Conservation (phyloP, 2,888 invertebrate genomes). For the Dolomedes plantarius region DNA sequence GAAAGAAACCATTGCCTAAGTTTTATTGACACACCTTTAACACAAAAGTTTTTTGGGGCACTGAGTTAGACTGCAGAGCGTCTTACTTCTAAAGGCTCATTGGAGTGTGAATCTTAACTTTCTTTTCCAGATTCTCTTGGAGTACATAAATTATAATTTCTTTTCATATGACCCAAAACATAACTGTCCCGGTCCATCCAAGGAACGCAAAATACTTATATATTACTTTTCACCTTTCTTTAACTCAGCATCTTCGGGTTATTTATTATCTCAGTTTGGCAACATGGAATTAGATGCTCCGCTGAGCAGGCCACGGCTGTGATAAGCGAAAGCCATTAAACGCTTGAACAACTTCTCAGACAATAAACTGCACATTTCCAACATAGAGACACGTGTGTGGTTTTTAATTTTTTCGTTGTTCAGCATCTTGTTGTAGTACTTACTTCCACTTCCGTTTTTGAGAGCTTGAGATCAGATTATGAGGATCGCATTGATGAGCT, state of each 20-base stretch:
- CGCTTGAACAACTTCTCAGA: conserved; percentile 4
- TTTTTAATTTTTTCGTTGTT: conserved; percentile 14
- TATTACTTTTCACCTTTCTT: not conserved
- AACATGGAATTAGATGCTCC: conserved; percentile 11
- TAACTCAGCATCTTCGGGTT: conserved; percentile 1
- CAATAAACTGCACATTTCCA: conserved; percentile 24
- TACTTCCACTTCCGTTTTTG: not conserved
- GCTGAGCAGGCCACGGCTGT: not conserved
- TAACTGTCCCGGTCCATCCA: too few relatives aligned
- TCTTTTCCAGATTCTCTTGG: too few relatives aligned
- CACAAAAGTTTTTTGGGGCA: too few relatives aligned
- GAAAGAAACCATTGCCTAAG: too few relatives aligned
- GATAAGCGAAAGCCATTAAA: conserved; percentile 21
- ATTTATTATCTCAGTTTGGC: conserved; percentile 8
- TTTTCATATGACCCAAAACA: too few relatives aligned
- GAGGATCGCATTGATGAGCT: not conserved
- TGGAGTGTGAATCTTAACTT: too few relatives aligned
- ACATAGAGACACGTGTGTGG: not conserved
- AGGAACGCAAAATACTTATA: too few relatives aligned
- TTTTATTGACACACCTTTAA: too few relatives aligned
- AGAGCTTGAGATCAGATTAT: conserved; percentile 17
- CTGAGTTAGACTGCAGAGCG: too few relatives aligned
- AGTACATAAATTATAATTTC: too few relatives aligned
- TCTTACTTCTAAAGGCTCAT: too few relatives aligned
- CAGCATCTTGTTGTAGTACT: not conserved